Percentiles rank a stretch among this genome's conserved stretches.
phyloP scores from a whole-genome alignment of 2,113 vertebrate species.

The Pangasianodon hypophthalmus region DNA sequence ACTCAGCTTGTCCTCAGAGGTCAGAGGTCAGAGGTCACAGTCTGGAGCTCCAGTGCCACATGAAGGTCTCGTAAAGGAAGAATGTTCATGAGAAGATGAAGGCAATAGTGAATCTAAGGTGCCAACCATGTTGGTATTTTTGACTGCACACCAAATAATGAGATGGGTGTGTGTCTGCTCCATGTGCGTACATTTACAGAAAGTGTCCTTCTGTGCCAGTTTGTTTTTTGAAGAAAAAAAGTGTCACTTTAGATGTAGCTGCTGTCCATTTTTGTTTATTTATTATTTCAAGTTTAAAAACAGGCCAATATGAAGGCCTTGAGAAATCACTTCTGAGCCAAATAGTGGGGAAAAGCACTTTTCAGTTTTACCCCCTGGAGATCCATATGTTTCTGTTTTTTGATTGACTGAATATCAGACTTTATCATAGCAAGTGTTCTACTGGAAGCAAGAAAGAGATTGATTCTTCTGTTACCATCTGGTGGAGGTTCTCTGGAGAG shows the following conservation, averaged over 20 bases:
- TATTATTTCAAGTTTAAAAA: constrained; percentile 35
- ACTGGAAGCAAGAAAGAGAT: constrained; percentile 19
- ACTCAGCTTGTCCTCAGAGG: background rate
- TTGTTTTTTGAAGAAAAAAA: constrained; percentile 7
- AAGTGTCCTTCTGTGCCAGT: constrained; percentile 46
- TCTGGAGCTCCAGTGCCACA: background rate
- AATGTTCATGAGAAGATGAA: background rate
- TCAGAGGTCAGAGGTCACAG: constrained; percentile 19
- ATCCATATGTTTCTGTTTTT: constrained; percentile 37
- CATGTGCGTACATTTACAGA: background rate
- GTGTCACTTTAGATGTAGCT: constrained; percentile 41
- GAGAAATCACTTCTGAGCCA: constrained; percentile 34
- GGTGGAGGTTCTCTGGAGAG: constrained; percentile 22
- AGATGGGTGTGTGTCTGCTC: background rate
- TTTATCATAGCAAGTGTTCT: background rate
- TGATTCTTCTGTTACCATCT: constrained; percentile 36
- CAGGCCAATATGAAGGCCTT: constrained; percentile 8
- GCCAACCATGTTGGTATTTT: constrained; percentile 12
- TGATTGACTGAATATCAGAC: constrained; percentile 22
- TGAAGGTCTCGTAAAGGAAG: background rate
- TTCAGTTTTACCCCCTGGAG: constrained; percentile 18
- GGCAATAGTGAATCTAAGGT: constrained; percentile 24
- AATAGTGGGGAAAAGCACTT: constrained; percentile 12
- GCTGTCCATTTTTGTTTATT: constrained; percentile 41
- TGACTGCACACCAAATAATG: constrained; percentile 17